A percentile compares a stretch with the other conserved stretches of the same genome.
These are phyloP conservation scores for Himalopsyche tibetana DNA, from an alignment of 2,888 invertebrate species.

Conservation along the genomic window DNA sequence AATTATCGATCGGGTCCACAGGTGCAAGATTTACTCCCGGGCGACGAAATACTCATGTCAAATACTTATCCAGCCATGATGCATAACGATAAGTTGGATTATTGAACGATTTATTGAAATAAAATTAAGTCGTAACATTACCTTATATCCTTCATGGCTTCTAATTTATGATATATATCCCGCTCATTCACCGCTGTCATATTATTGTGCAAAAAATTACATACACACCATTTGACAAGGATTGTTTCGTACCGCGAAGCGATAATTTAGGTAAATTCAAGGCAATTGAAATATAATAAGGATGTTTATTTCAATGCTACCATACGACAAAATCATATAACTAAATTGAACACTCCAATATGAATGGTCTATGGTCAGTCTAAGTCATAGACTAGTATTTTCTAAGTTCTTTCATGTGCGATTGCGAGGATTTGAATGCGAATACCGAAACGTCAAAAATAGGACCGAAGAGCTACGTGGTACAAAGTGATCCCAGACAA, in stretches of 20 bases:
- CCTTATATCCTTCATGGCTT: conserved; percentile 95
- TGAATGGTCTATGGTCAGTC: no score
- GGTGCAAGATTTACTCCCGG: conserved; percentile 70
- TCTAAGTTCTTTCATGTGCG: no score
- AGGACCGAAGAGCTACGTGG: no score
- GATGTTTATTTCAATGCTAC: conserved; percentile 8
- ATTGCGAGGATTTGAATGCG: no score
- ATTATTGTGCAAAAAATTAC: conserved; percentile 49
- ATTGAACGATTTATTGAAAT: conserved; percentile 45
- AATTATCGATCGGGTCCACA: conserved; percentile 76
- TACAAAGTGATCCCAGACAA: no score
- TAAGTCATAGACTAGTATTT: no score
- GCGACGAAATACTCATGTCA: conserved; percentile 54
- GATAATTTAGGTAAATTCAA: conserved; percentile 10
- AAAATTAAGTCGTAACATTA: conserved; percentile 69
- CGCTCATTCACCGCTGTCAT: conserved; percentile 89
- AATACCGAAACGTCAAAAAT: no score
- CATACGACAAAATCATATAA: neutral
- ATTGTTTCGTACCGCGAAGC: conserved; percentile 37
- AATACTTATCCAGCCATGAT: conserved; percentile 59
- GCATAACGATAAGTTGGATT: conserved; percentile 53
- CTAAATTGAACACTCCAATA: neutral
- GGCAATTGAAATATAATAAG: conserved; percentile 15
- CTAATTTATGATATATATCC: conserved; percentile 92
- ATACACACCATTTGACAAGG: conserved; percentile 43